Conservation (phyloP, 2,113 vertebrate genomes). For the Rousettus leschenaultii region DNA sequence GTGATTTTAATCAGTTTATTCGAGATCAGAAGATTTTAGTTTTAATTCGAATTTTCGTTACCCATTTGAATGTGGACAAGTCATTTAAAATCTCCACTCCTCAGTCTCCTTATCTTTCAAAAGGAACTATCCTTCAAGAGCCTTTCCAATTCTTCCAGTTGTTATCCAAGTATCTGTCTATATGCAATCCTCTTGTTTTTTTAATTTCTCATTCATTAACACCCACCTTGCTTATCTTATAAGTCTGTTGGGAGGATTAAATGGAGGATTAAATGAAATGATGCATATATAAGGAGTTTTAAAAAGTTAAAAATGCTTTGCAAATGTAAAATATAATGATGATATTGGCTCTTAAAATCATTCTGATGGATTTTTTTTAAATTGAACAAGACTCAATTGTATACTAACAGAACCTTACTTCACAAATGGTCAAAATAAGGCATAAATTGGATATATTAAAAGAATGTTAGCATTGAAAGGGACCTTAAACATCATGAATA, state of each 20-base stretch:
- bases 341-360: background rate
- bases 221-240: background rate
- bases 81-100: background rate
- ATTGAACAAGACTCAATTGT: background rate
- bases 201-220: conserved; percentile 14
- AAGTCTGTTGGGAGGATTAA: background rate
- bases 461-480: background rate
- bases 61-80: conserved; percentile 22
- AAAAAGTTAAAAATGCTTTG: conserved; percentile 36
- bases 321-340: conserved; percentile 3
- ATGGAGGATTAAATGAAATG: conserved; percentile 22
- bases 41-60: conserved; percentile 50
- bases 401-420: background rate
- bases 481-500: background rate
- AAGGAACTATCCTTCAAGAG: background rate
- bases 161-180: background rate
- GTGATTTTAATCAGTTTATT: conserved; percentile 44
- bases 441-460: background rate
- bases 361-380: background rate
- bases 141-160: background rate
- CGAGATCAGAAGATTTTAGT: conserved; percentile 35
- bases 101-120: conserved; percentile 42
- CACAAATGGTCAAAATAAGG: background rate
- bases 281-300: background rate
- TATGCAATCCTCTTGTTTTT: background rate